Base-by-base conservation (phyloP, 2,888 invertebrate species). In the Tuberolachnus salignus region DNA sequence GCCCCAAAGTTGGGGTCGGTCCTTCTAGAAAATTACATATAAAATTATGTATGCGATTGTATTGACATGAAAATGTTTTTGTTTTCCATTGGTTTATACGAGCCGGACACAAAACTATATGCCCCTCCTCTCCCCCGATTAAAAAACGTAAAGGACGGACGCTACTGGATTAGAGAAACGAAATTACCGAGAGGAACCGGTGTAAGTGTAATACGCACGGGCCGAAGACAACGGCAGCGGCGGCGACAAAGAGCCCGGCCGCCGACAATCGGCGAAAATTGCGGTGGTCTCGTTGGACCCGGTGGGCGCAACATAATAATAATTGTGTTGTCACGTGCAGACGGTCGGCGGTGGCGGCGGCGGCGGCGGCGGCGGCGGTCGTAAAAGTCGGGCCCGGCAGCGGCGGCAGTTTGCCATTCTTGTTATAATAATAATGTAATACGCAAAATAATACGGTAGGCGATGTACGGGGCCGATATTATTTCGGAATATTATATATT, bases 301-400 rank as follows among this genome's bases (percentile, higher is more conserved):
- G 16, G 55, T 23, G 21, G 16, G 55, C 51, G 21, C 23, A 66
- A 21, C 21, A 63, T 42, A 49, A 72, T 51, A 63, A 73, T 73
- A 73, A 73, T 73, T 73, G 73, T 63, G 73, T 73, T 73, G 73
- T 73, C 73, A 63, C 51, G 63, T 3, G 14, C 14, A 11, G 26
- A n/a, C 21, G 49, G 49, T 6, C 34, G 34, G 34, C n/a, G n/a
- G 61, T 61, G 61, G 49, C 61, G 72, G 61, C 72, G 61, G 59
- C 59, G 42, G 64, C n/a, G 69, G 23, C 34, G 13, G 61, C 34
- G 4, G 13, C 55, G 71, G 72, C 49, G 72, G 61, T 73, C 72
- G 72, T 59, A 46, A 71, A 71, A 59, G 57, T 57, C 53, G 51
- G 51, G 19, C 23, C 46, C 63, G 42, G 63, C 57, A 11, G 8